Evolutionary conservation across 1,140 invertebrate species (phyloP), one percentile per base, ranked within the genome.

Genomic region (Octopus bimaculoides): DNA sequence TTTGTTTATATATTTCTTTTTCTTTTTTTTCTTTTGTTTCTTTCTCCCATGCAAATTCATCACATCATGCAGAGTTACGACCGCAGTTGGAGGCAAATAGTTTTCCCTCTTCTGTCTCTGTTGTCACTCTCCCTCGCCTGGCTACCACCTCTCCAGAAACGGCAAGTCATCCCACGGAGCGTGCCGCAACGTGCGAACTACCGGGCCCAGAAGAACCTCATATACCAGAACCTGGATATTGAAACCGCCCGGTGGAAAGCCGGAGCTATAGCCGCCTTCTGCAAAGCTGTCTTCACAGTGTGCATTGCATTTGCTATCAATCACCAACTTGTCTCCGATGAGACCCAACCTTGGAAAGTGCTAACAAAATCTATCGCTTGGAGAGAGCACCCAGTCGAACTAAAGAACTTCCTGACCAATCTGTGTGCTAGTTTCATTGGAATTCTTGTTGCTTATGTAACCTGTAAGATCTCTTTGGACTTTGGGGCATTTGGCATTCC

Each of bases 381-480:
- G 41, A 5, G 20, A 66, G 20, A 54, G 3, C 54, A 56, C 52
- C 56, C 53, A 5, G 14, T 73, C 5, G 54, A 75, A 41, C 77
- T 77, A 69, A 73, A 79, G 12, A 9, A 12, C 14, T 81, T 84
- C 52, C n/a, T 82, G 5, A 12, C 75, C 52, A 80, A 83, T 14
- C 10, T 83, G 3, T 20, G 71, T 10, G 20, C 77, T 5, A 75
- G 55, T 20, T 5, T 83, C 6, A 54, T 74, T 10, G 81, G 84
- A 8, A 86, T 83, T 78, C 55, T 79, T 6, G 54, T 84, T 54
- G 83, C 78, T 9, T 82, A 84, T 56, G 78, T 84, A 10, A 81
- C 78, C 9, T 84, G 82, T 54, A 82, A 84, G 74, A 80, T 80
- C 78, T 83, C 81, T 77, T 82, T 82, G 77, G 77, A 82, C 53